Percentiles rank a stretch among this genome's conserved stretches.
phyloP scores from a whole-genome alignment of 2,113 vertebrate genomes.

The Labeo rohita region DNA sequence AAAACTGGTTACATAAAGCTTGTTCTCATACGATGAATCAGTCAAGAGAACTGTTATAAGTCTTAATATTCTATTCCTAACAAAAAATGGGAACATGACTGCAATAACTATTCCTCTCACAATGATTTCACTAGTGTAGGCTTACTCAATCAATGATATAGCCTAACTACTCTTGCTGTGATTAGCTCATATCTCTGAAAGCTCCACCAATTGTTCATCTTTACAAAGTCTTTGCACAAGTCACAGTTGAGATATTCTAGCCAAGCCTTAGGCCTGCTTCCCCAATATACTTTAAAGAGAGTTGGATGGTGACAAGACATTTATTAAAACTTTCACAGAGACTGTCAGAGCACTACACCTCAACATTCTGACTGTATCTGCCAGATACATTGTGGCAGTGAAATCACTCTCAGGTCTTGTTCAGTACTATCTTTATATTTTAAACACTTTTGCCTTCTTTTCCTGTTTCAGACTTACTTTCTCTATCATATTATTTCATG shows the following conservation, averaged over 20 bases:
- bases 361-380: conserved; percentile 36
- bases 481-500: background rate
- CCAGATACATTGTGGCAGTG: conserved; percentile 33
- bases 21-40: background rate
- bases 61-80: background rate
- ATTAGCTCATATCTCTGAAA: background rate
- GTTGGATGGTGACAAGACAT: conserved; percentile 46
- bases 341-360: conserved; percentile 29
- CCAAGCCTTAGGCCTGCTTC: conserved; percentile 10
- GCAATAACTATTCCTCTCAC: background rate
- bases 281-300: conserved; percentile 34
- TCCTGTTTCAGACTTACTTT: background rate
- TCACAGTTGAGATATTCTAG: conserved; percentile 9
- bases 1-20: background rate
- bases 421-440: conserved; percentile 34
- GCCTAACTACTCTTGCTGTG: conserved; percentile 8
- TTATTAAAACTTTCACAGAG: conserved; percentile 53
- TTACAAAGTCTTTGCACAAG: background rate
- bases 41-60: background rate
- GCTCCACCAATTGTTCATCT: background rate
- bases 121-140: background rate
- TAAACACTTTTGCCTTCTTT: background rate
- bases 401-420: conserved; percentile 31
- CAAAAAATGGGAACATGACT: background rate
- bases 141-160: conserved; percentile 10